These are phyloP conservation scores for Volucella inanis DNA, from an alignment of 2,888 invertebrate genomes.

Conservation along the genomic window DNA sequence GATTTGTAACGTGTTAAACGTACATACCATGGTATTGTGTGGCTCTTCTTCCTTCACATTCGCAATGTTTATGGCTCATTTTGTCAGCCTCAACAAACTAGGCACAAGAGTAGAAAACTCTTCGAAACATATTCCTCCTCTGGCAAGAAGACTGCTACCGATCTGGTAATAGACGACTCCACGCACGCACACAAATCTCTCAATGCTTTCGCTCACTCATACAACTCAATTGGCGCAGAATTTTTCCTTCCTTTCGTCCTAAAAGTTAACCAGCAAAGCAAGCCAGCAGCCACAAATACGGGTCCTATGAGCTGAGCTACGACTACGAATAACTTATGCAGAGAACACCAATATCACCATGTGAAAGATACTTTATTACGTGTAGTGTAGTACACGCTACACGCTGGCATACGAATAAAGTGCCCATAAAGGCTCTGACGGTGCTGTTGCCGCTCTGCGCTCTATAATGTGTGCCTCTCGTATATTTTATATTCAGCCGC, in stretches of 20 bases:
- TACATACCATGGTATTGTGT: slow-evolving; percentile 55
- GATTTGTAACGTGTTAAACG: slow-evolving; percentile 57
- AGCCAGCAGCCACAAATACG: no score
- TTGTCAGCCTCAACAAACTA: slow-evolving; percentile 49
- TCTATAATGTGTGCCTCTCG: slow-evolving; percentile 68
- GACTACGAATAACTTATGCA: slow-evolving; percentile 5
- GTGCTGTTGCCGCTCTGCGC: slow-evolving; percentile 62
- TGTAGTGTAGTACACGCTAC: slow-evolving; percentile 23
- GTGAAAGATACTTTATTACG: slow-evolving; percentile 74
- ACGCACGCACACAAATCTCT: slow-evolving; percentile 57
- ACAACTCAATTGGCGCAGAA: slow-evolving; percentile 63
- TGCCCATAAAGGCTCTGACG: neutral
- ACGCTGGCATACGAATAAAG: no score
- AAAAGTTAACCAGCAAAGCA: neutral
- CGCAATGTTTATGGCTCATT: slow-evolving; percentile 74
- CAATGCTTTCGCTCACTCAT: slow-evolving; percentile 52
- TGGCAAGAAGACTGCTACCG: neutral
- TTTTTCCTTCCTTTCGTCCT: slow-evolving; percentile 58
- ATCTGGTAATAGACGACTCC: slow-evolving; percentile 13
- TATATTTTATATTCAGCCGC: slow-evolving; percentile 74
- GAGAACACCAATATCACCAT: slow-evolving; percentile 68
- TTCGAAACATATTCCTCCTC: slow-evolving; percentile 24
- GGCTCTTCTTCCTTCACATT: slow-evolving; percentile 70
- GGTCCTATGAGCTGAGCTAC: neutral
- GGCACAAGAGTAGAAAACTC: slow-evolving; percentile 31